Evolutionary conservation across 1,140 invertebrate genomes (phyloP).

Genomic region (Magallana ariakensis): DNA sequence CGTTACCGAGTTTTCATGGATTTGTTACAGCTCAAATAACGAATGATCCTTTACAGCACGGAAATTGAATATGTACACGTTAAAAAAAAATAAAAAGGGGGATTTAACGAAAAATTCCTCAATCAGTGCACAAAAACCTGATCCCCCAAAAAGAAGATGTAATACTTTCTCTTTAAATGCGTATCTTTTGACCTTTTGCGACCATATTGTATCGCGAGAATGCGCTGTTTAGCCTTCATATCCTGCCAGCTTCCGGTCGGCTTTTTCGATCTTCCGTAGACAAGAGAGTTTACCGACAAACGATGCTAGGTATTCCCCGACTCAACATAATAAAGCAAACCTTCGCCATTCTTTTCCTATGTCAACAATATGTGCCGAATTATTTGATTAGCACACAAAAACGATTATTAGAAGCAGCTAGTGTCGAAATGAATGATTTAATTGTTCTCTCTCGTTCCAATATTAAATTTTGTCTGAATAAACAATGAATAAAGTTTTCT

Average conservation of each 20-base stretch:
- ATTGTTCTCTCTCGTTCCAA: slow-evolving; percentile 4
- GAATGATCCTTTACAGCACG: not conserved
- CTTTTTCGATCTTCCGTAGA: not conserved
- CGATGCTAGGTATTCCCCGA: not conserved
- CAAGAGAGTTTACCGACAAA: not conserved
- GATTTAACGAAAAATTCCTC: not conserved
- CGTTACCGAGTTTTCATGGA: not conserved
- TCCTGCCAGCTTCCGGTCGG: slow-evolving; percentile 12
- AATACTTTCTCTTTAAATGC: not conserved
- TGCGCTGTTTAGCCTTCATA: not conserved
- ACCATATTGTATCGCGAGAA: not conserved
- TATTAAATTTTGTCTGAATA: slow-evolving; percentile 15
- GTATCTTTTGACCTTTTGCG: not conserved
- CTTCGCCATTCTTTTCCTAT: not conserved
- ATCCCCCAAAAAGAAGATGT: not conserved
- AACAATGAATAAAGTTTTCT: not conserved
- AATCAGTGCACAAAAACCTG: not conserved
- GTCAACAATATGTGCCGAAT: not conserved
- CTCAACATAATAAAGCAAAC: not conserved
- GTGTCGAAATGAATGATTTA: slow-evolving; percentile 24
- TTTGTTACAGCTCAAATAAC: not conserved
- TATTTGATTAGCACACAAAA: slow-evolving; percentile 31
- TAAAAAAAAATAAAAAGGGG: not conserved
- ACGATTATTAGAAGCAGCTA: slow-evolving; percentile 4
- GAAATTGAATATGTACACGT: slow-evolving; percentile 21